Evolutionary conservation across 1,140 invertebrate species (phyloP), one percentile per base, ranked within the genome.

Genomic region (Drosophila truncata): DNA sequence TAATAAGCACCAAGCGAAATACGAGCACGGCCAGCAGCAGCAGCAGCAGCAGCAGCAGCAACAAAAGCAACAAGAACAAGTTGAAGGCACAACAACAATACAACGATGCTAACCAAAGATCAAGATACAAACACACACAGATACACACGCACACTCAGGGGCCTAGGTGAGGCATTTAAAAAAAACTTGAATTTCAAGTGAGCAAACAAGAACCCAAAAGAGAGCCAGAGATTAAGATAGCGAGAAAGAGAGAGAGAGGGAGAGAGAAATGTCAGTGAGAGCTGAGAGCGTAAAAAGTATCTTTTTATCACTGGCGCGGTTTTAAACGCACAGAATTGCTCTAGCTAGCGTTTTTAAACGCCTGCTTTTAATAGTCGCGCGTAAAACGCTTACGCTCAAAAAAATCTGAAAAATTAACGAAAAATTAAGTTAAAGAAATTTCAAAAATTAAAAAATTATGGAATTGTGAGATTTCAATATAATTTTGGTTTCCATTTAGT

Each of bases 131-230:
- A 62, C 50, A 29, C 72, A 65, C 44, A 55, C 31, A 66, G 39
- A 62, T 23, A 52, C 39, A 29, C 27, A 41, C 39, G 46, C 33
- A 52, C 47, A 64, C 41, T 63, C 20, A 58, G n/a, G 31, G 46
- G 42, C 41, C 58, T n/a, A 50, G 44, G 25, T 37, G n/a, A 27
- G 41, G 47, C 50, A 46, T 42, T 55, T 31, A 78, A 71, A 84
- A 83, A 81, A 85, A 85, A 85, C 82, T 85, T 85, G 82, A 85
- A 85, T 78, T 82, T 78, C 80, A 82, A 82, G 80, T 82, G 79
- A 82, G 62, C 76, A 78, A 62, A 78, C 59, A 78, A 78, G 76
- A 82, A 82, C 62, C 39, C 42, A 55, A 64, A 27, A n/a, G 41
- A 33, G 29, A 37, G 54, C 31, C 13, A 49, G 18, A 71, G 54